These are phyloP conservation scores for Acridotheres tristis DNA, from an alignment of 2,797 vertebrate genomes.

Conservation along the genomic window DNA sequence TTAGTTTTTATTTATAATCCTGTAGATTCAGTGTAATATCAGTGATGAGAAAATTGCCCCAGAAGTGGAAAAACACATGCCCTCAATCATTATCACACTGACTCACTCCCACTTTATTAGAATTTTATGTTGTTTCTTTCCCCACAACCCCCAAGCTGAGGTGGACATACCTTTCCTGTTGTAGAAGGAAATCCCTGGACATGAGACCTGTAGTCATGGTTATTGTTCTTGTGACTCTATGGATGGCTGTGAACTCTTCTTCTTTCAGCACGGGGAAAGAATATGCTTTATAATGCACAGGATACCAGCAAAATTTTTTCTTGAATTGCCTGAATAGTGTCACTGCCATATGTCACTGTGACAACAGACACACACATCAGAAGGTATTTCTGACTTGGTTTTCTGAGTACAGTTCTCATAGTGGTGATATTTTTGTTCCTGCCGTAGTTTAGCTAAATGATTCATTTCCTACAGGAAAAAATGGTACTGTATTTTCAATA, in stretches of 20 bases:
- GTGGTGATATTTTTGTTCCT: conserved; percentile 4
- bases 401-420: background rate
- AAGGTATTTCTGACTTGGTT: background rate
- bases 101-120: background rate
- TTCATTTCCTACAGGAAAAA: background rate
- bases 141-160: background rate
- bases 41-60: background rate
- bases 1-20: background rate
- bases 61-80: background rate
- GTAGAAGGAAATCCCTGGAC: background rate
- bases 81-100: background rate
- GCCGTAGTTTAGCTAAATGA: background rate
- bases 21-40: background rate
- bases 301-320: background rate
- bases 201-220: background rate
- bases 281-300: background rate
- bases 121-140: background rate
- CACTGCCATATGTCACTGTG: background rate
- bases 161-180: background rate
- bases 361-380: background rate
- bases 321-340: background rate
- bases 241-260: background rate
- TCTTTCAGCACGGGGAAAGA: background rate
- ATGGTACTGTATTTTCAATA: background rate
- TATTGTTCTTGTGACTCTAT: background rate